Conservation (phyloP, 2,113 vertebrate species). For the Cariama cristata region DNA sequence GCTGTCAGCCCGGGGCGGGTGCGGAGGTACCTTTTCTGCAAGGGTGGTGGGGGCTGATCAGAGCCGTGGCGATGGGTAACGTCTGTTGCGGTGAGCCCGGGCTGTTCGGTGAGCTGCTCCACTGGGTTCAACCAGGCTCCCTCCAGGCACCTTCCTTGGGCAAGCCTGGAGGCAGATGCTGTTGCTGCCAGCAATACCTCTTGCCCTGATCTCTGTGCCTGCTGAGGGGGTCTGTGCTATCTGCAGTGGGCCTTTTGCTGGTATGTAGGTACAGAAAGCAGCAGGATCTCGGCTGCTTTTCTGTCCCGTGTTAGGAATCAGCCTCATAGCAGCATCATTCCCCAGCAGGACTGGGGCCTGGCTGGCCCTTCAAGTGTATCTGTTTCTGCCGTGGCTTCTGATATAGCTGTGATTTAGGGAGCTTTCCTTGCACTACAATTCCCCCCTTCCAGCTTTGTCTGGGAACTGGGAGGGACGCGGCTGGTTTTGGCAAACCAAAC, state of each 20-base stretch:
- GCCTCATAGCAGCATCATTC: not conserved
- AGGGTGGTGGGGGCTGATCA: fast-evolving
- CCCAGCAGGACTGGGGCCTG: not conserved
- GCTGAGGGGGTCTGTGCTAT: not conserved
- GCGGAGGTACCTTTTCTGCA: fast-evolving
- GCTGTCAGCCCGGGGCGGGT: fast-evolving
- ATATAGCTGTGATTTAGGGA: not conserved
- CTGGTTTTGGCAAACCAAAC: not conserved
- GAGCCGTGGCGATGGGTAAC: not conserved
- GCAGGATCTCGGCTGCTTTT: not conserved
- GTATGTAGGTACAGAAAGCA: not conserved
- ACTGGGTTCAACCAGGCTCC: not conserved
- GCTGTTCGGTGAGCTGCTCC: not conserved
- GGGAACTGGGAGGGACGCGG: not conserved
- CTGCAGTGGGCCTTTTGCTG: not conserved
- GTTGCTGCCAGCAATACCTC: not conserved
- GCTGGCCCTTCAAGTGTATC: too few species aligned
- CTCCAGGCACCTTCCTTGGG: too few species aligned
- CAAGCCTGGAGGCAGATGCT: not conserved
- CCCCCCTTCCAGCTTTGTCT: not conserved
- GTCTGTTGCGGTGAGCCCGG: too few species aligned
- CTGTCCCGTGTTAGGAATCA: not conserved
- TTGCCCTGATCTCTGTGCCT: too few species aligned
- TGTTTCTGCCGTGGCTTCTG: not conserved
- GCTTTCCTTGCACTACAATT: not conserved